Evolutionary conservation across 2,888 invertebrate genomes (phyloP).

Genomic region (Cyrtodaria siliqua): DNA sequence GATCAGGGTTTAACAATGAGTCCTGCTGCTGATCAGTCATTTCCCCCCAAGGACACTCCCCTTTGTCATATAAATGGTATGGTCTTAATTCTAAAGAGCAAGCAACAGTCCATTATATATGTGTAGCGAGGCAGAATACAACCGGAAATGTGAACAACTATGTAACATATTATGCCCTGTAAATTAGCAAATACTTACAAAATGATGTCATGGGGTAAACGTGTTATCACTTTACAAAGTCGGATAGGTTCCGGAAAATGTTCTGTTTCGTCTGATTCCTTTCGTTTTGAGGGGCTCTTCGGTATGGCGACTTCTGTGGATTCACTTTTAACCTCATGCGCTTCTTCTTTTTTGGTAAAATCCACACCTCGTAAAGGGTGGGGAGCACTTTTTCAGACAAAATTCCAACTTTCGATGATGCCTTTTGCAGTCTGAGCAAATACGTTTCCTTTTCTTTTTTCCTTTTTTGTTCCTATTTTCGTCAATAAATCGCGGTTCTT

Average conservation of each 20-base stretch:
- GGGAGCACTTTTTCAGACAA: background rate
- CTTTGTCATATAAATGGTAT: too few species aligned
- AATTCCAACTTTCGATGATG: conserved; percentile 53
- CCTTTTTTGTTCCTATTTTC: conserved; percentile 4
- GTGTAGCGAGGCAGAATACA: too few species aligned
- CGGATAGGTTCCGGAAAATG: conserved; percentile 37
- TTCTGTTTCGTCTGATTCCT: background rate
- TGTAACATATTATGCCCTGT: too few species aligned
- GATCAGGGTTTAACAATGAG: too few species aligned
- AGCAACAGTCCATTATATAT: too few species aligned
- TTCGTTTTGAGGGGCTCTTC: too few species aligned
- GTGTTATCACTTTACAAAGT: conserved; percentile 61
- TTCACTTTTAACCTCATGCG: background rate
- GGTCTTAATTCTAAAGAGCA: too few species aligned
- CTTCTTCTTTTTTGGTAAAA: background rate
- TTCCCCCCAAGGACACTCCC: too few species aligned
- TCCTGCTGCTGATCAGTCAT: too few species aligned
- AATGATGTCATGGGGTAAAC: conserved; percentile 62
- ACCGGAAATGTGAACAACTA: too few species aligned
- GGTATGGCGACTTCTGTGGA: too few species aligned
- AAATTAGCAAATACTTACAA: conserved; percentile 51
- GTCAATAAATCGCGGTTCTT: background rate
- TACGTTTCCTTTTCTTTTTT: conserved; percentile 38
- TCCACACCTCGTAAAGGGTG: background rate
- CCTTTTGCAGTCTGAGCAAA: conserved; percentile 43